These are phyloP conservation scores for Peromyscus californicus DNA, from an alignment of 2,113 vertebrate species.

Conservation along the genomic window DNA sequence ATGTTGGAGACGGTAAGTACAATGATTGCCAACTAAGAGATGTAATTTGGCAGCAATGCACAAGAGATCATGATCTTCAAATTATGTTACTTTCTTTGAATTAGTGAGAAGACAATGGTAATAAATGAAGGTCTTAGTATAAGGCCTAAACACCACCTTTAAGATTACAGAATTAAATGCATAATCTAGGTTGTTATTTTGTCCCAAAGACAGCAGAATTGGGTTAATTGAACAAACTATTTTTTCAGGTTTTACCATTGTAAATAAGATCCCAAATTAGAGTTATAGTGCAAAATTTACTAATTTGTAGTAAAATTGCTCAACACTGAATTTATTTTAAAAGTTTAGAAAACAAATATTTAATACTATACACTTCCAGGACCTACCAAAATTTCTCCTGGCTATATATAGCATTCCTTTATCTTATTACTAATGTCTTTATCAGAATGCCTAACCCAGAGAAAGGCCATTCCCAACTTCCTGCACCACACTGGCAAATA, in stretches of 20 bases:
- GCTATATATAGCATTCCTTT: not conserved
- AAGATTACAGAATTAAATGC: slow-evolving; percentile 76
- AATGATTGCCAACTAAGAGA: slow-evolving; percentile 81
- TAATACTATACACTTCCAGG: not conserved
- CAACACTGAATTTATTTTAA: slow-evolving; percentile 63
- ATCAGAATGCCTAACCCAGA: slow-evolving; percentile 27
- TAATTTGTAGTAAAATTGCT: slow-evolving; percentile 67
- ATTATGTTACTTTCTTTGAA: slow-evolving; percentile 79
- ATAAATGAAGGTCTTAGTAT: slow-evolving; percentile 80
- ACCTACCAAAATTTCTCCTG: not conserved
- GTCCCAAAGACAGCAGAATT: slow-evolving; percentile 69
- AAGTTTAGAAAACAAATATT: slow-evolving; percentile 71
- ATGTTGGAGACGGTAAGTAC: slow-evolving; percentile 69
- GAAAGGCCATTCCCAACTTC: slow-evolving; percentile 14
- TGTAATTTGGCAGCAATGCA: slow-evolving; percentile 82
- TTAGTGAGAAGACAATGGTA: slow-evolving; percentile 80
- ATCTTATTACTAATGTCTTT: not conserved
- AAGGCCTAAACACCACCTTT: slow-evolving; percentile 60
- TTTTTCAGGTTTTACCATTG: slow-evolving; percentile 71
- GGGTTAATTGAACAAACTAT: slow-evolving; percentile 79
- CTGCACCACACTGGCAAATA: not conserved
- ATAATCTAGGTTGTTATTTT: slow-evolving; percentile 78
- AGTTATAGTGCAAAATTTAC: slow-evolving; percentile 67
- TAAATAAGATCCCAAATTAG: slow-evolving; percentile 67
- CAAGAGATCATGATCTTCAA: slow-evolving; percentile 77